These are phyloP conservation scores for Ochotona curzoniae DNA, from an alignment of 2,113 vertebrate genomes.

Conservation along the genomic window DNA sequence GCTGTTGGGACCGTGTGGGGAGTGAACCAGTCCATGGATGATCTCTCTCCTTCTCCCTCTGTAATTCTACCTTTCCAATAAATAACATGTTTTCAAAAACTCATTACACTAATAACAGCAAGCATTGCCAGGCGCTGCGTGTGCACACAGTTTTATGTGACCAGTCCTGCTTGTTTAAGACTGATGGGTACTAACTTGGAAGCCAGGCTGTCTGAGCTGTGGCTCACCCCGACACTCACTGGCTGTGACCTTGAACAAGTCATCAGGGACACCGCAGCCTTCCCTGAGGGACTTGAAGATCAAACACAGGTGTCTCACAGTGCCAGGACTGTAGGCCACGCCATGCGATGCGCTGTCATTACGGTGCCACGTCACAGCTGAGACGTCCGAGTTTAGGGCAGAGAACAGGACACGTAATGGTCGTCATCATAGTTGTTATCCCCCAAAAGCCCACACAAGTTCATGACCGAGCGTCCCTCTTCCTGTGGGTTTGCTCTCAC, in stretches of 20 bases:
- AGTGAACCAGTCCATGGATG: no score
- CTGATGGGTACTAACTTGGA: not conserved
- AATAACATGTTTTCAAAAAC: not conserved
- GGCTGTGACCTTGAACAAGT: not conserved
- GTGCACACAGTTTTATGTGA: conserved; percentile 30
- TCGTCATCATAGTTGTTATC: no score
- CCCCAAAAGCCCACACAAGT: no score
- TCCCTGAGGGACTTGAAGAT: not conserved
- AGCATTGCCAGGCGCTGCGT: not conserved
- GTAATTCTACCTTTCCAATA: no score
- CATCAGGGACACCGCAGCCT: no score
- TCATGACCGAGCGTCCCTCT: no score
- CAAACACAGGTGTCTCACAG: not conserved
- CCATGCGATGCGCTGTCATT: not conserved
- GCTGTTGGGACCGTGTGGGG: no score
- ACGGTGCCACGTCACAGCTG: not conserved
- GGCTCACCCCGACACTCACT: not conserved
- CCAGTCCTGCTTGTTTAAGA: conserved; percentile 9
- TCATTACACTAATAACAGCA: conserved; percentile 6
- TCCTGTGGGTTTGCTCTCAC: no score
- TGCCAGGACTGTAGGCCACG: not conserved
- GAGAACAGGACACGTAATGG: not conserved
- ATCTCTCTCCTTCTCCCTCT: no score
- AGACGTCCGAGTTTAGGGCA: not conserved
- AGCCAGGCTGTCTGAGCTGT: not conserved